Evolutionary conservation across 2,113 vertebrate species (phyloP), one percentile per base, ranked within the genome.

Genomic region (Gallinago jamesoni): DNA sequence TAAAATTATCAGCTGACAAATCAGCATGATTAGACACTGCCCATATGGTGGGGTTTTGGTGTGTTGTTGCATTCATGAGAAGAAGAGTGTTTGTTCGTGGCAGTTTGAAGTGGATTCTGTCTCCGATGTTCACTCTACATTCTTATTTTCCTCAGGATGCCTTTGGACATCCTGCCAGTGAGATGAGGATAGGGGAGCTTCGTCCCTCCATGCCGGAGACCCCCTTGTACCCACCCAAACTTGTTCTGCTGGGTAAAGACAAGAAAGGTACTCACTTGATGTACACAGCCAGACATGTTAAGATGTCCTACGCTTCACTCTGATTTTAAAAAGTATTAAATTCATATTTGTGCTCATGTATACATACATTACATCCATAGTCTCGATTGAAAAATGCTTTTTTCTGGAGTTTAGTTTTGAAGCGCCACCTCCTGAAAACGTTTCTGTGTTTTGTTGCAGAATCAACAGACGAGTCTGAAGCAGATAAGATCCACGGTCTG

Each of bases 131-230:
- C 43, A 93, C 87, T 84, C 4, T 75, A 14, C 87, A 5, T 96
- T 93, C 63, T 97, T 98, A 24, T 98, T 88, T 98, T 95, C 96
- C 94, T 79, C 98, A 99, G 99, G 99, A 99, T 97, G 98, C 99
- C 79, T 99, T 99, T 98, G 99, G 99, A 94, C 99, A 99, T 80
- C 99, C 99, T 87, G 99, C 98, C 89, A 99, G 99, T 68, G 99
- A 99, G 98, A 99, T 99, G 98, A 99, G 99, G 83, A 99, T 99
- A 97, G 99, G 99, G 85, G 99, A 99, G 94, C 99, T 99, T 98
- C 98, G 99, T 89, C 99, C 99, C 39, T 99, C 99, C 93, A 98
- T 99, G 97, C 98, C 99, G 83, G 99, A 99, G 97, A 98, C 99
- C 37, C 98, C 99, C 19, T 98, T 99, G 97, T 99, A 99, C 98